These are phyloP conservation scores for Zygothrica quintamaculata DNA, from an alignment of 2,888 invertebrate genomes.

Conservation along the genomic window DNA sequence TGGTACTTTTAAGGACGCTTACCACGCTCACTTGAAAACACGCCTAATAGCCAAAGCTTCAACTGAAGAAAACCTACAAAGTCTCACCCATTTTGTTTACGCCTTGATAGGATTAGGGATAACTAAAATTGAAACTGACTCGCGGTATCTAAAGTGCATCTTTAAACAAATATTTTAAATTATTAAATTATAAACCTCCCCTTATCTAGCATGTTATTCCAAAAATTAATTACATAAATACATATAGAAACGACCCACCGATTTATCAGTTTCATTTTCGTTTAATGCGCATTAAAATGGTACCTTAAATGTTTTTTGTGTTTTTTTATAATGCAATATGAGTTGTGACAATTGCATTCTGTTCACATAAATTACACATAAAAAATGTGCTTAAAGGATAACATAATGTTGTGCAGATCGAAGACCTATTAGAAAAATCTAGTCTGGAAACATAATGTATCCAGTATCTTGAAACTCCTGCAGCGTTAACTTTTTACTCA, in stretches of 20 bases:
- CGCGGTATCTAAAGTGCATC: constrained; percentile 8
- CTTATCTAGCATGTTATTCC: constrained; percentile 30
- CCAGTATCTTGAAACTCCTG: too few relatives aligned
- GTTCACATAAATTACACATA: too few relatives aligned
- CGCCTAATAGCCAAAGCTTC: constrained; percentile 30
- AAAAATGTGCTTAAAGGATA: neutral
- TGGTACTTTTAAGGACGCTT: constrained; percentile 85
- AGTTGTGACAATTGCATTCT: constrained; percentile 47
- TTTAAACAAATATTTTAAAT: neutral
- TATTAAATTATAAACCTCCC: constrained; percentile 16
- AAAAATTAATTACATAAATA: too few relatives aligned
- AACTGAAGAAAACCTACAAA: constrained; percentile 32
- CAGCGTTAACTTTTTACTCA: too few relatives aligned
- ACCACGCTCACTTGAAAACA: constrained; percentile 32
- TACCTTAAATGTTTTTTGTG: constrained; percentile 19
- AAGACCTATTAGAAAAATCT: neutral
- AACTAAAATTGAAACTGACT: constrained; percentile 56
- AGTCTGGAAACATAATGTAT: too few relatives aligned
- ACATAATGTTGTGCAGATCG: constrained; percentile 7
- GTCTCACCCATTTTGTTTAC: constrained; percentile 46
- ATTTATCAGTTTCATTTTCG: constrained; percentile 61
- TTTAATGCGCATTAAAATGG: constrained; percentile 66
- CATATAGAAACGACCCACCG: constrained; percentile 2
- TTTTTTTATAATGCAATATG: constrained; percentile 27
- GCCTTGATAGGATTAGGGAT: constrained; percentile 55